Evolutionary conservation across 30 jellyfish, hydroid and myxozoan genomes (phyloP), one percentile per base, ranked within the genome.

Genomic region (Aurelia aurita complex sp. Pacific): DNA sequence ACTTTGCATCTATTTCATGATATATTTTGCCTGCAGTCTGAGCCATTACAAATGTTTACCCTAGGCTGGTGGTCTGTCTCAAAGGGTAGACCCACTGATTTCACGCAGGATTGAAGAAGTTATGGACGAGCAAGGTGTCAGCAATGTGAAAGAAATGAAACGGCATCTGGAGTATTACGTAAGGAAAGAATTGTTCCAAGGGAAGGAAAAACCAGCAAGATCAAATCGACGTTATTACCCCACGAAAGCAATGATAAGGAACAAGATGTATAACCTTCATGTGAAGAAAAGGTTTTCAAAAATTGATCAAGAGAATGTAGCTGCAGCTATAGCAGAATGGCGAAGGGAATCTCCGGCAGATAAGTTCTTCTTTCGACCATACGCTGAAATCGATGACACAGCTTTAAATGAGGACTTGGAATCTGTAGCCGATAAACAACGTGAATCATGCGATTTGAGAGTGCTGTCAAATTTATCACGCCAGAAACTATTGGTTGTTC

Each of bases 401-500:
- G 36, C 38, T 6, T 32, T 63, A 11, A 38, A 38, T 38, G 50
- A 4, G 50, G 5, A 52, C 46, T 2, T 43, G 1, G 54, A 43
- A 43, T 43, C 54, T 43, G 54, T 43, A 43, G 54, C 54, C 54
- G 54, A 43, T 43, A 43, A 43, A 43, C 10, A 5, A 43, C 54
- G 54, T 1, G 54, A 43, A 43, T 43, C 54, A 38, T 38, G 50
- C 50, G 40, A 16, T 17, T 69, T 35, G 53, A 69, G 59, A 40
- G 33, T 33, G 8, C 79, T 69, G 52, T 16, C 33, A 69, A 69
- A 16, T 17, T 5, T 69, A 7, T 43, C 54, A 3, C 59, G 52
- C 14, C 55, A 76, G 36, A 88, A 87, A n/a, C 86, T 88, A 19
- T 60, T 72, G 11, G 82, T 88, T 64, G 85, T 94, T 40, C 92